A percentile compares a stretch with the other conserved stretches of the same genome.
Conservation (phyloP, 2,888 invertebrate species). For the Brachyptera putata region DNA sequence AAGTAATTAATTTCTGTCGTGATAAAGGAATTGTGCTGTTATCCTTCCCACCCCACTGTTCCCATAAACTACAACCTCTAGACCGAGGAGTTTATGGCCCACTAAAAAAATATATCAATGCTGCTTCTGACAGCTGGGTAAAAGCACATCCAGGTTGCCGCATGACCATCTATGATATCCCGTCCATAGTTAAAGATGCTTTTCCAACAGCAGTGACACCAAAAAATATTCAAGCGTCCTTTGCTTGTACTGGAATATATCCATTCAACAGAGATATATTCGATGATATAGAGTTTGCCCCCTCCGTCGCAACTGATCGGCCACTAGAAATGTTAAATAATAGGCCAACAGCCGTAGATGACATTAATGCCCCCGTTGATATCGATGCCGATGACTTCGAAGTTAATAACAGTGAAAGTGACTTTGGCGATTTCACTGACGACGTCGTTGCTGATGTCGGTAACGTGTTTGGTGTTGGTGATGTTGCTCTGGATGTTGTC, state of each 20-base stretch:
- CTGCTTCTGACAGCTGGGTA: background rate
- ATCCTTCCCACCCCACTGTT: background rate
- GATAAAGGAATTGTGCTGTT: background rate
- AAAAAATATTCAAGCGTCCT: conserved; percentile 40
- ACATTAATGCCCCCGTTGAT: too few relatives aligned
- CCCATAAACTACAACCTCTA: background rate
- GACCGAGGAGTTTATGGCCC: background rate
- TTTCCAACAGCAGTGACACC: conserved; percentile 40
- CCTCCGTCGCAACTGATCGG: conserved; percentile 37
- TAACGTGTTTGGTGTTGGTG: too few relatives aligned
- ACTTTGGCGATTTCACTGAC: too few relatives aligned
- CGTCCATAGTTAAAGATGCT: background rate
- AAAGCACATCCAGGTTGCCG: background rate
- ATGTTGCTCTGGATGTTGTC: too few relatives aligned
- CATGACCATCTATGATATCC: background rate
- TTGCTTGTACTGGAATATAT: conserved; percentile 40
- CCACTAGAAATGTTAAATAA: conserved; percentile 21
- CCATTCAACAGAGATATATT: conserved; percentile 40
- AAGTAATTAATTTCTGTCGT: background rate
- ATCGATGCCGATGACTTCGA: too few relatives aligned
- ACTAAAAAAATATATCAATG: too few relatives aligned
- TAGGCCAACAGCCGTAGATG: too few relatives aligned
- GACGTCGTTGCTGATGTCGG: too few relatives aligned
- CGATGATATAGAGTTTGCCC: conserved; percentile 38
- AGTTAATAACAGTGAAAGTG: too few relatives aligned